Evolutionary conservation across 2,113 vertebrate species (phyloP).

Genomic region (Pionites leucogaster): DNA sequence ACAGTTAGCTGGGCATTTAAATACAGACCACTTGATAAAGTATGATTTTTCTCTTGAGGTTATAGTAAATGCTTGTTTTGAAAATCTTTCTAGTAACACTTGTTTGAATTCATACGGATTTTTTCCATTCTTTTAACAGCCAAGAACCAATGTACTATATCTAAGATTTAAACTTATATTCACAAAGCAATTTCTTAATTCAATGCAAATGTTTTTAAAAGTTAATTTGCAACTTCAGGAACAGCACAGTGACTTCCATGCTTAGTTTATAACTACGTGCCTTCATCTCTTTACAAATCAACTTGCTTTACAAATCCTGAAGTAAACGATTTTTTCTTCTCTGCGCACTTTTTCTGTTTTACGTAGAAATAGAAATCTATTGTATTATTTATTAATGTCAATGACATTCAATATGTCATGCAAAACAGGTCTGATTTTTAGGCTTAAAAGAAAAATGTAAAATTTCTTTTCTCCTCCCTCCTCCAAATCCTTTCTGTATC

Average conservation of each 20-base stretch:
- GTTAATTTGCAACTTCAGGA: background rate
- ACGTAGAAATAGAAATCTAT: background rate
- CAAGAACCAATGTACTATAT: background rate
- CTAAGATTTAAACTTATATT: background rate
- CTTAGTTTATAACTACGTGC: background rate
- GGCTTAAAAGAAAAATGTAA: background rate
- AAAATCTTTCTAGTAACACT: slow-evolving; percentile 1
- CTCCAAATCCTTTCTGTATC: background rate
- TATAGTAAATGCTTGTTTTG: slow-evolving; percentile 18
- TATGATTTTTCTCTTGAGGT: background rate
- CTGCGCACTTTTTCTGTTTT: background rate
- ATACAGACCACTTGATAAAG: slow-evolving; percentile 6
- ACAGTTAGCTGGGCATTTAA: slow-evolving; percentile 20
- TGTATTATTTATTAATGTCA: background rate
- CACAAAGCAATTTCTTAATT: background rate
- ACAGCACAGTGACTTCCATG: background rate
- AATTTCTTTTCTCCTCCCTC: background rate
- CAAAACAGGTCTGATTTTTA: background rate
- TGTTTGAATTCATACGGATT: background rate
- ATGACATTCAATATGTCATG: background rate
- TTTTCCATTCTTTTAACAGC: background rate
- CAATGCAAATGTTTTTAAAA: background rate
- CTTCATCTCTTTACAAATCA: background rate
- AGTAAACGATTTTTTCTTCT: background rate
- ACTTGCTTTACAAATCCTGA: background rate